Conservation (phyloP, 2,797 vertebrate genomes). For the Chelmon rostratus region DNA sequence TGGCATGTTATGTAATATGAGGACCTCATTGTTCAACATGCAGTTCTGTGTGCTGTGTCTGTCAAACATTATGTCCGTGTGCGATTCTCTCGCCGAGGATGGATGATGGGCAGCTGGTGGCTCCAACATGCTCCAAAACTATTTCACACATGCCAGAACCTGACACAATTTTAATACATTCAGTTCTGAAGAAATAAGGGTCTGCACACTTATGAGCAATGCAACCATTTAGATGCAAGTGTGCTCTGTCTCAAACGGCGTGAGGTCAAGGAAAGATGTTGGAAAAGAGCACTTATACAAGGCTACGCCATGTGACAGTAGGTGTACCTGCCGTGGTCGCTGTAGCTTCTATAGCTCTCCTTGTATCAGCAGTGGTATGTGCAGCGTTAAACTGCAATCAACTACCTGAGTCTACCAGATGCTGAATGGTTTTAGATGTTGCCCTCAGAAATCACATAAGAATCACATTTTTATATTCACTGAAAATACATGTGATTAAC, state of each 20-base stretch:
- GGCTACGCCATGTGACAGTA: too few species aligned
- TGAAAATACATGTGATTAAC: neutral
- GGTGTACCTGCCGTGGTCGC: too few species aligned
- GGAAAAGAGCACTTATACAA: too few species aligned
- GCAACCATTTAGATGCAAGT: neutral
- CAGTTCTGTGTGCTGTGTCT: conserved; percentile 37
- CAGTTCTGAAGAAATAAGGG: conserved; percentile 10
- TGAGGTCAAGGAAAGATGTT: too few species aligned
- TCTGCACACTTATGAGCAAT: neutral
- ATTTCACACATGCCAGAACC: conserved; percentile 61
- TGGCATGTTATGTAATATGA: conserved; percentile 57
- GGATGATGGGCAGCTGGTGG: conserved; percentile 65
- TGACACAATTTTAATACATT: conserved; percentile 41
- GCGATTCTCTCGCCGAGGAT: conserved; percentile 41
- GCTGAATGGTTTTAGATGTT: neutral
- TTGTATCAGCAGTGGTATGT: neutral
- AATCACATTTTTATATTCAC: neutral
- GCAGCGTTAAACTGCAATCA: too few species aligned
- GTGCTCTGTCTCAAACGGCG: neutral
- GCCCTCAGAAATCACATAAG: neutral
- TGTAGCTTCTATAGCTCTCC: too few species aligned
- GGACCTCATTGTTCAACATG: conserved; percentile 58
- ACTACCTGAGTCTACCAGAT: neutral
- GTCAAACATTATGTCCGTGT: conserved; percentile 45
- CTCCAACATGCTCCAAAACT: conserved; percentile 33